A percentile compares a stretch with the other conserved stretches of the same genome.
These are phyloP conservation scores for Protomyctophum bolini DNA, from an alignment of 2,113 vertebrate genomes.

Conservation along the genomic window DNA sequence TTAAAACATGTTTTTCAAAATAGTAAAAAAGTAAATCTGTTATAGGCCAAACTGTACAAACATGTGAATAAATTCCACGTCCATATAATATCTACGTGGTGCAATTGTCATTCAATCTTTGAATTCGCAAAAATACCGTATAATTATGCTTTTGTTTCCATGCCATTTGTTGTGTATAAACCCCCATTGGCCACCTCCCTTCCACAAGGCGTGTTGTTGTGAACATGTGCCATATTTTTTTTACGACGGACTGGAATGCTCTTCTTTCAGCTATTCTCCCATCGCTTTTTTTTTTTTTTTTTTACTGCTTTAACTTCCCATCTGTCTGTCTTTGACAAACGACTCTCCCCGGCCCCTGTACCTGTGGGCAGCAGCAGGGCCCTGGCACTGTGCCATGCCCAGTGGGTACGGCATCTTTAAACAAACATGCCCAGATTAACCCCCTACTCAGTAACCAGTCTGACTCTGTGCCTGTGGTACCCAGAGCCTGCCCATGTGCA, in stretches of 20 bases:
- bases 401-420: constrained; percentile 24
- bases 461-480: background rate
- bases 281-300: background rate
- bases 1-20: too few species aligned
- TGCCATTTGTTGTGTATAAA: constrained; percentile 48
- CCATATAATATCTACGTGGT: background rate
- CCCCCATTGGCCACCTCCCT: constrained; percentile 34
- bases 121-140: constrained; percentile 57
- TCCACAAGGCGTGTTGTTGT: constrained; percentile 8
- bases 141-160: constrained; percentile 47
- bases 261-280: background rate
- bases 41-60: too few species aligned
- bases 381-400: constrained; percentile 16
- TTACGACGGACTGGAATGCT: background rate
- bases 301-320: background rate
- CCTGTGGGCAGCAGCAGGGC: background rate
- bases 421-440: constrained; percentile 24
- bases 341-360: constrained; percentile 51
- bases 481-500: background rate
- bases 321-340: constrained; percentile 13
- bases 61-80: too few species aligned
- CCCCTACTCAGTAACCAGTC: too few species aligned
- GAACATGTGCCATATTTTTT: constrained; percentile 8
- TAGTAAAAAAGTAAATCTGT: too few species aligned
- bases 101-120: constrained; percentile 36